Conservation (phyloP, 2,888 invertebrate genomes). For the Hesperia comma region DNA sequence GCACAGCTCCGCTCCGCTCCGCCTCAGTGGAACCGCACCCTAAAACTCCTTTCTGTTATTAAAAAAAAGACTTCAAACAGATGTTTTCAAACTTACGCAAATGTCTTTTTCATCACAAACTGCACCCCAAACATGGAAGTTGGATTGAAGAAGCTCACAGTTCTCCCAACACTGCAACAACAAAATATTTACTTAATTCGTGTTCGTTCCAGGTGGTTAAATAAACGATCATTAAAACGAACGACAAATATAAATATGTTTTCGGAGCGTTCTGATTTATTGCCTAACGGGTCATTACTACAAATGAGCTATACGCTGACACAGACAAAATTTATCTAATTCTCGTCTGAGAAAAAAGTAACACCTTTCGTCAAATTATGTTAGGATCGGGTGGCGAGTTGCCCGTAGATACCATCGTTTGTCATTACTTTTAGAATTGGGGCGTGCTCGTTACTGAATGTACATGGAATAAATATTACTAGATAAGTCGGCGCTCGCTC, state of each 20-base stretch:
- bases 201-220: constrained; percentile 31
- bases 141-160: constrained; percentile 88
- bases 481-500: constrained; percentile 6
- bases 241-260: constrained; percentile 36
- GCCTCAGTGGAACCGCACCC: too few species aligned
- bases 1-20: too few species aligned
- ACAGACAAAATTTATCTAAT: constrained; percentile 42
- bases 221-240: constrained; percentile 35
- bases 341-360: constrained; percentile 48
- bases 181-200: constrained; percentile 47
- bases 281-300: constrained; percentile 35
- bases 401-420: constrained; percentile 58
- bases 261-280: constrained; percentile 31
- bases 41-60: constrained; percentile 16
- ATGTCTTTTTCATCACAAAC: constrained; percentile 88
- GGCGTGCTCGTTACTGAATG: constrained; percentile 46
- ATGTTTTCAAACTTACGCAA: constrained; percentile 85
- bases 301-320: constrained; percentile 35
- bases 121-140: constrained; percentile 89
- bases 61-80: background rate
- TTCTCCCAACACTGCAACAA: constrained; percentile 91
- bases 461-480: constrained; percentile 14
- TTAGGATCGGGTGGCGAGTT: constrained; percentile 53
- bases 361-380: constrained; percentile 60
- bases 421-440: constrained; percentile 58